phyloP scores from a whole-genome alignment of 1,140 invertebrate species.

The Lordiphosa mommai region DNA sequence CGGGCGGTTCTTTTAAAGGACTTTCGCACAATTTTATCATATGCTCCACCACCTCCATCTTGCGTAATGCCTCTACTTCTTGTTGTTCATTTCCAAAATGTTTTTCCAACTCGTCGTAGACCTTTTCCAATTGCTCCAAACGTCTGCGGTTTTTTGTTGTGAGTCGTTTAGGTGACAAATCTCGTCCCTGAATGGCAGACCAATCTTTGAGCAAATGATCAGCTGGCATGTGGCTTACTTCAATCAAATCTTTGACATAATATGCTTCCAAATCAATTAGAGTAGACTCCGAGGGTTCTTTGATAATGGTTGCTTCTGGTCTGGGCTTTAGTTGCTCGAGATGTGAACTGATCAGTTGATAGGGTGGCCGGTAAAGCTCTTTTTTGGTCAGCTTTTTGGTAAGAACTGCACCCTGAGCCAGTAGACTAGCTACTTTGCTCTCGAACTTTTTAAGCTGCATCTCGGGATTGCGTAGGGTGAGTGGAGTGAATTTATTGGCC shows the following conservation, averaged over 20 bases:
- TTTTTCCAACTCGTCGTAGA: slow-evolving; percentile 39
- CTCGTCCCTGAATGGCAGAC: slow-evolving; percentile 56
- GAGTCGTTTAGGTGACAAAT: slow-evolving; percentile 42
- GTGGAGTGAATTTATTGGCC: slow-evolving; percentile 70
- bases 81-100: slow-evolving; percentile 23
- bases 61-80: slow-evolving; percentile 44
- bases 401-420: slow-evolving; percentile 43
- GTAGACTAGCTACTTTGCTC: slow-evolving; percentile 32
- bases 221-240: slow-evolving; percentile 34
- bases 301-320: slow-evolving; percentile 10
- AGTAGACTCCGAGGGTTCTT: slow-evolving; percentile 11
- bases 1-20: slow-evolving; percentile 43
- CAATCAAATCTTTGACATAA: slow-evolving; percentile 54
- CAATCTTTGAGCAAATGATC: slow-evolving; percentile 62
- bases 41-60: slow-evolving; percentile 38
- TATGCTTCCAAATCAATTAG: slow-evolving; percentile 27
- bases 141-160: not conserved
- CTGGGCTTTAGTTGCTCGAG: slow-evolving; percentile 5
- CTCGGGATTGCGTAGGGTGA: slow-evolving; percentile 55
- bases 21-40: slow-evolving; percentile 29
- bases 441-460: slow-evolving; percentile 52
- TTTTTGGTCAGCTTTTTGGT: slow-evolving; percentile 5
- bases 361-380: not conserved
- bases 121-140: slow-evolving; percentile 24
- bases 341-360: slow-evolving; percentile 26